These are phyloP conservation scores for Triplophysa bombifrons DNA, from an alignment of 2,797 vertebrate species.

Conservation along the genomic window DNA sequence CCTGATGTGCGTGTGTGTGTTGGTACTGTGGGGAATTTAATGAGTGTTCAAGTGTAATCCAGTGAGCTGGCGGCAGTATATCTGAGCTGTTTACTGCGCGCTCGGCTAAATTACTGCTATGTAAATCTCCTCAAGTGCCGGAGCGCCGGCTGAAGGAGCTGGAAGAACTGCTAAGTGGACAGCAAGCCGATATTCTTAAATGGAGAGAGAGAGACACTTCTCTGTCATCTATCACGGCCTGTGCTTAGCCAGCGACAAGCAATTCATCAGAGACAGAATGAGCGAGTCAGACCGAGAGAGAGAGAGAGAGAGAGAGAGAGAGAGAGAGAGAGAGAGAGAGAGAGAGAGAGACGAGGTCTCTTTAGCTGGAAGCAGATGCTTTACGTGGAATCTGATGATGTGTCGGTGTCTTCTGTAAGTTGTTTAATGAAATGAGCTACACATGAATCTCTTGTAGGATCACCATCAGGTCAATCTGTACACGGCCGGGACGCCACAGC, in stretches of 20 bases:
- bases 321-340: slow-evolving; percentile 50
- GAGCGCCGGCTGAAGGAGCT: slow-evolving; percentile 75
- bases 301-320: slow-evolving; percentile 1
- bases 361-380: no score
- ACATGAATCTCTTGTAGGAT: no score
- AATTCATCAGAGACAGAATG: slow-evolving; percentile 30
- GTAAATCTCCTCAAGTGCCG: slow-evolving; percentile 79
- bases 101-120: slow-evolving; percentile 77
- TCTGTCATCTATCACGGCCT: slow-evolving; percentile 3
- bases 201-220: slow-evolving; percentile 34
- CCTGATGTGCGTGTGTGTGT: slow-evolving; percentile 38
- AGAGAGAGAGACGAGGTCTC: neutral
- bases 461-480: no score
- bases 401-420: no score
- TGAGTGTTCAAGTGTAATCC: slow-evolving; percentile 78
- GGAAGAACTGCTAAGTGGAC: slow-evolving; percentile 75
- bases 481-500: no score
- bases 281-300: slow-evolving; percentile 52
- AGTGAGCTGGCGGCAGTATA: slow-evolving; percentile 66
- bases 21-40: slow-evolving; percentile 68
- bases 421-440: no score
- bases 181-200: slow-evolving; percentile 72
- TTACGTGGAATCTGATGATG: no score
- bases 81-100: slow-evolving; percentile 75
- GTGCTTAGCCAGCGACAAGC: slow-evolving; percentile 16